Evolutionary conservation across 2,113 vertebrate species (phyloP), one percentile per base, ranked within the genome.

Genomic region (Telmatochromis brachygnathus): DNA sequence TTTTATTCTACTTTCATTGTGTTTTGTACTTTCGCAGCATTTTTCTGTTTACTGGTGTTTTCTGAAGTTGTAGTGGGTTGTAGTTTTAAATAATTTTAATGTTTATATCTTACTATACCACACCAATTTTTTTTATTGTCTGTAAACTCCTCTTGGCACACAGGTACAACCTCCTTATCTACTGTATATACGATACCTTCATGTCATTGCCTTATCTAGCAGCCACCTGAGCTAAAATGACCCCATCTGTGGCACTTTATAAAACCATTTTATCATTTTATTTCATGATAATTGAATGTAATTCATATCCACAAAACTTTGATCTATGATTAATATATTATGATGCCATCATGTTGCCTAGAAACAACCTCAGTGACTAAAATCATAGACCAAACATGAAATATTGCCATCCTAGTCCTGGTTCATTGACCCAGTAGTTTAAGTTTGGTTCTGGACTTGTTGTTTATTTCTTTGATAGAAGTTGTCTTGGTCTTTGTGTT

Each of bases 251-350:
- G 60, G 60, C 60, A 65, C 30, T 0, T 65, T 35, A 65, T 65
- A 65, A 65, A 65, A 35, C 1, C 30, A 35, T 35, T 35, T 35
- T n/a, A n/a, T n/a, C 0, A 0, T n/a, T 65, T 65, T 65, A 65
- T 65, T 35, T 65, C 4, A 65, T n/a, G 30, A 65, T 19, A 35
- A 65, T 65, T 65, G 30, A 65, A 62, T 62, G 4, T 19, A 62
- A 62, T 62, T 35, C 30, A n/a, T 35, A 65, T 65, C 17, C 60
- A 65, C 30, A 65, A 65, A 65, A 7, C 30, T 65, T 65, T 35
- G 60, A 65, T 65, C 60, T 35, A 65, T 65, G 30, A n/a, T 65
- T 62, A 33, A 65, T 65, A 65, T 65, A 65, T n/a, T 65, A 35
- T 65, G 17, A 65, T 65, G 17, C 60, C 60, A 65, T 35, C 60